Evolutionary conservation across 2,888 invertebrate species (phyloP).

Genomic region (Galerucella nymphaeae): DNA sequence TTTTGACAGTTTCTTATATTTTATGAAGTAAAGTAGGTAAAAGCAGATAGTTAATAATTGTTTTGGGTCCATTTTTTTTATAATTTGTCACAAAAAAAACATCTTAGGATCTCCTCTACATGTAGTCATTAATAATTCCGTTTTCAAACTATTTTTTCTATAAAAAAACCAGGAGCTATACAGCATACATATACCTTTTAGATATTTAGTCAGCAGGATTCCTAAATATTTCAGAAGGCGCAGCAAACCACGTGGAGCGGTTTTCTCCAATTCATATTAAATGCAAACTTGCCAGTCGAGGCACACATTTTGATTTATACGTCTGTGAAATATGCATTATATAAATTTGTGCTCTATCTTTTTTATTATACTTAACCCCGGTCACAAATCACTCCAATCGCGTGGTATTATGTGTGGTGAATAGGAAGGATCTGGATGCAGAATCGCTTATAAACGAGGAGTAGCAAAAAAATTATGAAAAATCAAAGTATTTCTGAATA

Average conservation of each 20-base stretch:
- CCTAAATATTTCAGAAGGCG: constrained; percentile 33
- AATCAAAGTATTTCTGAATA: no score
- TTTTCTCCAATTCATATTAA: constrained; percentile 39
- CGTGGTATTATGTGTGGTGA: constrained; percentile 53
- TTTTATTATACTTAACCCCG: constrained; percentile 62
- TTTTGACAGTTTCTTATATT: no score
- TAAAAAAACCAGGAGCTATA: neutral
- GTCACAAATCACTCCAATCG: constrained; percentile 61
- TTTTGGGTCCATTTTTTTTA: no score
- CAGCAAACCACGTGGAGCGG: constrained; percentile 26
- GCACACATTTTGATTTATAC: constrained; percentile 63
- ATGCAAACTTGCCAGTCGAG: constrained; percentile 62
- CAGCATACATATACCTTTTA: neutral
- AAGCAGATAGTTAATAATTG: no score
- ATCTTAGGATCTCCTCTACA: no score
- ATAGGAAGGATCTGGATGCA: constrained; percentile 42
- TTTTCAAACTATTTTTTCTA: neutral
- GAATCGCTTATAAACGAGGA: neutral
- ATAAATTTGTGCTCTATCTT: constrained; percentile 65
- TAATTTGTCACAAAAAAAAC: no score
- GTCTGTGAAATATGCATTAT: constrained; percentile 66
- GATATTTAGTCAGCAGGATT: constrained; percentile 24
- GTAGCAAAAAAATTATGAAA: neutral
- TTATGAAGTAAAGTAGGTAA: no score
- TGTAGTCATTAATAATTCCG: neutral